Base-by-base conservation (phyloP, 2,797 vertebrate species). In the Microcaecilia unicolor region DNA sequence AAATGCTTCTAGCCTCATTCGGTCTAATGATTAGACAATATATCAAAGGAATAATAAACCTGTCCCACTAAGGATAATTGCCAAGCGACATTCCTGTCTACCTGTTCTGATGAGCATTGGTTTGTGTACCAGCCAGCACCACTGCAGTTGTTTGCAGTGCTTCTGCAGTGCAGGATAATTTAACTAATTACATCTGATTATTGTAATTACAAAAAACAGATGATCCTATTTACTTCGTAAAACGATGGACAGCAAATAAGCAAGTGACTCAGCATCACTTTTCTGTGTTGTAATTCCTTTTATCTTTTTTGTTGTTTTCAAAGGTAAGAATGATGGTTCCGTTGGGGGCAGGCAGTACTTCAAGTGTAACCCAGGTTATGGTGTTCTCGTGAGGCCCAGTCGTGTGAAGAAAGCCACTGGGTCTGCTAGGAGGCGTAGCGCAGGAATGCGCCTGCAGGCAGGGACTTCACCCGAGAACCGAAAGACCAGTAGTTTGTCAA, bases 281-380 rank as follows among this genome's bases (percentile, higher is more conserved):
- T 12, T 14, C 4, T n/a, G n/a, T n/a, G n/a, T n/a, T n/a, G n/a
- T n/a, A n/a, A n/a, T n/a, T n/a, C n/a, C 28, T 6, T 35, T 4
- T 27, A 7, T 10, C 9, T 37, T 8, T 31, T 32, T 7, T 31
- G 8, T 38, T 25, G 31, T 37, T 29, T 5, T 15, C 3, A 0
- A 48, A 99, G 96, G 96, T 33, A 97, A 94, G 63, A 93, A 98
- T 1, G 91, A 99, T 0, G 96, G 96, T 25, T 93, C 90, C 0
- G 86, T 97, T 0, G 84, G 81, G 1, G 92, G 93, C 4, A 89
- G 74, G 27, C 91, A 91, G 10, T 99, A 99, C 41, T 99, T 99
- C 80, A 71, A 54, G 25, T 99, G 96, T 58, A 92, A 82, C 53
- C 86, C 90, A 0, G 90, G 90, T 45, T 86, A 92, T 0, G 96